Evolutionary conservation across 2,888 invertebrate genomes (phyloP).

Genomic region (Watsonalla binaria): DNA sequence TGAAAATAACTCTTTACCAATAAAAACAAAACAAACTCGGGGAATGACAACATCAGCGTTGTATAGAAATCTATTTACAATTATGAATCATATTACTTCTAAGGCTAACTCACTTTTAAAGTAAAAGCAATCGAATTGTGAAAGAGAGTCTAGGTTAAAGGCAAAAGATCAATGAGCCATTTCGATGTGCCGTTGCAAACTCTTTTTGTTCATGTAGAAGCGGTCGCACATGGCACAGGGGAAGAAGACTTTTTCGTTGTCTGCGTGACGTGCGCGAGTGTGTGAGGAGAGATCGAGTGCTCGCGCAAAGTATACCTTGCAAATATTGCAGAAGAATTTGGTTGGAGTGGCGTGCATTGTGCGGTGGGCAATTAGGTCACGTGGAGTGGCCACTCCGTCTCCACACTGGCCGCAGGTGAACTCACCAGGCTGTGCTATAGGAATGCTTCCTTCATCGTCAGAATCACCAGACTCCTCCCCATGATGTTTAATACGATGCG

Average conservation of each 20-base stretch:
- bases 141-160: slow-evolving; percentile 5
- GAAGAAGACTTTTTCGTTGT: slow-evolving; percentile 75
- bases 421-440: slow-evolving; percentile 59
- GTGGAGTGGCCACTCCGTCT: slow-evolving; percentile 74
- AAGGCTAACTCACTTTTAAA: slow-evolving; percentile 12
- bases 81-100: slow-evolving; percentile 10
- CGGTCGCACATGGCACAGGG: slow-evolving; percentile 79
- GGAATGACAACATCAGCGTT: slow-evolving; percentile 42
- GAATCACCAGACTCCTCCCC: slow-evolving; percentile 61
- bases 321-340: slow-evolving; percentile 78
- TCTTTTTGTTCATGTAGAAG: slow-evolving; percentile 75
- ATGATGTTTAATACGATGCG: slow-evolving; percentile 80
- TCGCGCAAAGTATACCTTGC: slow-evolving; percentile 73
- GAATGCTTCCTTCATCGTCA: slow-evolving; percentile 55
- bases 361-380: slow-evolving; percentile 77
- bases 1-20: slow-evolving; percentile 30
- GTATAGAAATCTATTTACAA: slow-evolving; percentile 22
- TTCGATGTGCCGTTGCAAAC: slow-evolving; percentile 76
- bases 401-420: slow-evolving; percentile 77
- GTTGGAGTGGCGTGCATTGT: slow-evolving; percentile 73
- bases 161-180: slow-evolving; percentile 65
- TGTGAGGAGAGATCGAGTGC: slow-evolving; percentile 68
- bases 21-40: slow-evolving; percentile 33
- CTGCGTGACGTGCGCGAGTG: slow-evolving; percentile 69
- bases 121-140: slow-evolving; percentile 9